Evolutionary conservation across 1,140 invertebrate species (phyloP).

Genomic region (Pseudomyrmex cubaensis): DNA sequence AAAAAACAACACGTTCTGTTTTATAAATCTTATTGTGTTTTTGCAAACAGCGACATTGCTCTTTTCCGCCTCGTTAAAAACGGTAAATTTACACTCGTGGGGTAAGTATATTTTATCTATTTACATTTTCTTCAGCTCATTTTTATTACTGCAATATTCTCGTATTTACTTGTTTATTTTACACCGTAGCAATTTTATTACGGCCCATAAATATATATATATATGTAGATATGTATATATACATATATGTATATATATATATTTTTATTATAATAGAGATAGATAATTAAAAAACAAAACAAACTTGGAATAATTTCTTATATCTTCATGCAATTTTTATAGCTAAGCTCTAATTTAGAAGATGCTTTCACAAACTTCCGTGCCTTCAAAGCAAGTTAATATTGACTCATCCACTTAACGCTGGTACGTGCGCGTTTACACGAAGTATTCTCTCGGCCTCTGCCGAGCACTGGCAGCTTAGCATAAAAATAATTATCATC

Average conservation of each 20-base stretch:
- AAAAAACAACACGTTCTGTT: background rate
- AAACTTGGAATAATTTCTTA: constrained; percentile 34
- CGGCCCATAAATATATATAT: background rate
- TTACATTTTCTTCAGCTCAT: background rate
- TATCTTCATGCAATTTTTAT: constrained; percentile 20
- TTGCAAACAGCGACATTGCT: too few relatives aligned
- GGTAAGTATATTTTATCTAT: constrained; percentile 42
- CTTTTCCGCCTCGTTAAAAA: background rate
- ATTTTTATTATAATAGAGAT: background rate
- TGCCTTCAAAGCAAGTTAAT: constrained; percentile 70
- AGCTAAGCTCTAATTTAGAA: constrained; percentile 11
- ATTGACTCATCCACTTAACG: constrained; percentile 70
- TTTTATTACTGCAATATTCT: background rate
- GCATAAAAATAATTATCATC: constrained; percentile 51
- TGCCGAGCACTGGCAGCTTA: background rate
- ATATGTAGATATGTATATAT: too few relatives aligned
- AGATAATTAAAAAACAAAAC: background rate
- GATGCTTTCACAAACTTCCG: constrained; percentile 36
- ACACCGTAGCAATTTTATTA: background rate
- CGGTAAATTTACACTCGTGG: background rate
- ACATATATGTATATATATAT: background rate
- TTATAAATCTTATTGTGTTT: background rate
- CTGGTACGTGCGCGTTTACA: constrained; percentile 37
- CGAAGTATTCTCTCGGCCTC: constrained; percentile 10
- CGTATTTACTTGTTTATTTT: background rate